These are phyloP conservation scores for Erpetoichthys calabaricus DNA, from an alignment of 2,797 vertebrate genomes.

Conservation along the genomic window DNA sequence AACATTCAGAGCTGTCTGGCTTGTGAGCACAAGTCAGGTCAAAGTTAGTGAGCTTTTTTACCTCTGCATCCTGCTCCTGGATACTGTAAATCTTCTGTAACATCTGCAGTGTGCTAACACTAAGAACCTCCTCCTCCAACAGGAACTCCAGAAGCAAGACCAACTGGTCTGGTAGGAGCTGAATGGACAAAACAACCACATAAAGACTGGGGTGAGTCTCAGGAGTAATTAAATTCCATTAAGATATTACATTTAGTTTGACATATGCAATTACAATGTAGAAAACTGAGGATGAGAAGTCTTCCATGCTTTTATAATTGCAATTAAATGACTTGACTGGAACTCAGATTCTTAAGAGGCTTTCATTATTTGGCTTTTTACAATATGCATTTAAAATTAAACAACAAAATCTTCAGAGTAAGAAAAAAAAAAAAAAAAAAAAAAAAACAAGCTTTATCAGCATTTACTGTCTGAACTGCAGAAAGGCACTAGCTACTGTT, in stretches of 20 bases:
- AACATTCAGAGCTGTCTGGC: background rate
- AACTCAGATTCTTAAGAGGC: no score
- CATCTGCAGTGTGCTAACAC: slow-evolving; percentile 35
- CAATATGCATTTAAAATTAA: no score
- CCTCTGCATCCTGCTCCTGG: slow-evolving; percentile 74
- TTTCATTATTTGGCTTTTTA: no score
- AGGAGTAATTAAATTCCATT: background rate
- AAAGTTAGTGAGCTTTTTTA: slow-evolving; percentile 26
- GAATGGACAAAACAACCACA: slow-evolving; percentile 27
- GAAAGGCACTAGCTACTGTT: no score
- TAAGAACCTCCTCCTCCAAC: slow-evolving; percentile 64
- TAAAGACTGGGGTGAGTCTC: background rate
- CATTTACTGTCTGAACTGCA: no score
- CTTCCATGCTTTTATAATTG: no score
- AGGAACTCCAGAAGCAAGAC: slow-evolving; percentile 81
- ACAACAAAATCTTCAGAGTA: no score
- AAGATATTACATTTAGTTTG: background rate
- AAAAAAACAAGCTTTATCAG: no score
- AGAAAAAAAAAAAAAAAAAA: no score
- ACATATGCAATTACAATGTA: background rate
- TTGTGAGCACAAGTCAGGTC: rapidly evolving
- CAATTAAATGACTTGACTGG: no score
- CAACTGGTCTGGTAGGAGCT: slow-evolving; percentile 80
- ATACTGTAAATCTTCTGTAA: slow-evolving; percentile 62
- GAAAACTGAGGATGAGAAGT: no score